Conservation (phyloP, 2,888 invertebrate genomes). For the Cecidostiba fungosa region DNA sequence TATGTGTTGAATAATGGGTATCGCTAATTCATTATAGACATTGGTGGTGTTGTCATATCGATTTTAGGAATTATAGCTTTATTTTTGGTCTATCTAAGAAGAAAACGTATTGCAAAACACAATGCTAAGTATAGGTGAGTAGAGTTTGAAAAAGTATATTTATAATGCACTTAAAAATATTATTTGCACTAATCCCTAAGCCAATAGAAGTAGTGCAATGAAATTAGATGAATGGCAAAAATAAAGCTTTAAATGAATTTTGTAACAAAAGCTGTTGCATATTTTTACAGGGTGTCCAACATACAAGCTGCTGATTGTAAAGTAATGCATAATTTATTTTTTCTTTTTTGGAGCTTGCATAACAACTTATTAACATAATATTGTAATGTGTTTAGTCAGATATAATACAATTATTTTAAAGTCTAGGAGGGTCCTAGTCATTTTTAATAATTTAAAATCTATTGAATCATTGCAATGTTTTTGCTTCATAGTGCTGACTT, state of each 20-base stretch:
- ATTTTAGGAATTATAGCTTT: constrained; percentile 56
- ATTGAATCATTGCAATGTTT: not conserved
- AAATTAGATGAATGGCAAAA: not conserved
- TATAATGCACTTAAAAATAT: not conserved
- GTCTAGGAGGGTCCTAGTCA: not conserved
- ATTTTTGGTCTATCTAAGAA: constrained; percentile 55
- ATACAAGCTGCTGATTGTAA: constrained; percentile 33
- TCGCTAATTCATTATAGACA: constrained; percentile 43
- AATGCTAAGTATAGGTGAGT: constrained; percentile 46
- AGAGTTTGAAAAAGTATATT: not conserved
- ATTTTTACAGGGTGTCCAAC: constrained; percentile 43
- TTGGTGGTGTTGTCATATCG: constrained; percentile 55
- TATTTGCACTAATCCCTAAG: constrained; percentile 4
- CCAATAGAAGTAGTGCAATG: not conserved
- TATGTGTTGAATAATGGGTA: not conserved
- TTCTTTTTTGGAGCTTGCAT: constrained; percentile 11
- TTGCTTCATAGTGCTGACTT: not conserved
- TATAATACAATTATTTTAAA: constrained; percentile 5
- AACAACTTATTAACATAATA: not conserved
- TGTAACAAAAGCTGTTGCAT: constrained; percentile 21
- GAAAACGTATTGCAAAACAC: constrained; percentile 43
- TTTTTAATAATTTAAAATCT: not conserved
- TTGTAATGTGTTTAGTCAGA: not conserved
- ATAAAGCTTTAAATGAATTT: constrained; percentile 17
- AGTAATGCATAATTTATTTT: constrained; percentile 32